Evolutionary conservation across 2,888 invertebrate genomes (phyloP).

Genomic region (Athalia rosae): DNA sequence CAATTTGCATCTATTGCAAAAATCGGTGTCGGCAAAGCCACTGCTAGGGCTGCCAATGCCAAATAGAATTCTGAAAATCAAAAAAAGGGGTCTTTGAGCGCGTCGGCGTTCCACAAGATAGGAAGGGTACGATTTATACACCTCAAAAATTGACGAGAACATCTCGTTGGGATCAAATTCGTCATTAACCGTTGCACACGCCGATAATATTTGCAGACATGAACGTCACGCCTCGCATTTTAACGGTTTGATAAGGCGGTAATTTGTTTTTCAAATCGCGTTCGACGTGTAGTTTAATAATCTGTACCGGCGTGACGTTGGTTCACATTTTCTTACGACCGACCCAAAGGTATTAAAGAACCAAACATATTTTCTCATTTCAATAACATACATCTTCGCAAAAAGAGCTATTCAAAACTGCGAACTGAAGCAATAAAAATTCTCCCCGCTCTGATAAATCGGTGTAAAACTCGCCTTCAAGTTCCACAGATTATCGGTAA

Average conservation of each 20-base stretch:
- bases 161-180: neutral
- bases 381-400: too few species aligned
- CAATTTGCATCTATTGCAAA: constrained; percentile 71
- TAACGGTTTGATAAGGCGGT: constrained; percentile 14
- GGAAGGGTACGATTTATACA: neutral
- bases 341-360: too few species aligned
- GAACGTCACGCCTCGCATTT: neutral
- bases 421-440: too few species aligned
- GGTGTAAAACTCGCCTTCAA: too few species aligned
- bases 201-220: neutral
- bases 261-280: constrained; percentile 4
- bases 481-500: too few species aligned
- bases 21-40: constrained; percentile 29
- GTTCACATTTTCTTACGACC: neutral
- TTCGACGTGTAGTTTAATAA: neutral
- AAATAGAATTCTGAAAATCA: constrained; percentile 23
- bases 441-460: too few species aligned
- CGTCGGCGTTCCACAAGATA: neutral
- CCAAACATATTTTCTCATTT: too few species aligned
- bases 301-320: neutral
- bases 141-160: too few species aligned
- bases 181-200: neutral
- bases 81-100: neutral
- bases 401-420: too few species aligned
- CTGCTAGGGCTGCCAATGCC: constrained; percentile 8